Evolutionary conservation across 2,113 vertebrate genomes (phyloP).

Genomic region (Brachypodius melanocephalos): DNA sequence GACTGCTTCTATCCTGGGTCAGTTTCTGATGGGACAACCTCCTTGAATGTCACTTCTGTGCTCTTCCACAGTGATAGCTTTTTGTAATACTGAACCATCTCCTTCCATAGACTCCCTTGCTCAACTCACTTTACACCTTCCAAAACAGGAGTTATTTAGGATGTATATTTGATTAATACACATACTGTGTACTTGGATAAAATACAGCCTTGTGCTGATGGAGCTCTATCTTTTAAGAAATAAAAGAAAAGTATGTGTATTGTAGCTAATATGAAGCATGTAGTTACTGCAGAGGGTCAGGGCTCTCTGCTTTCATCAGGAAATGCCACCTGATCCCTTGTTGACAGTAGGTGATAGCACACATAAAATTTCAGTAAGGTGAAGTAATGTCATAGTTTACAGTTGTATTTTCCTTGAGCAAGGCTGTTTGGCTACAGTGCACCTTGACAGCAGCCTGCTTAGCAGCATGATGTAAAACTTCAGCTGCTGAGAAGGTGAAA

Average conservation of each 20-base stretch:
- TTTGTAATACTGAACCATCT: neutral
- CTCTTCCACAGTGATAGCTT: neutral
- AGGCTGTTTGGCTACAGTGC: neutral
- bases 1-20: neutral
- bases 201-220: neutral
- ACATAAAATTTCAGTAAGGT: constrained; percentile 5
- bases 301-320: neutral
- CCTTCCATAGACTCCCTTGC: neutral
- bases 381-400: neutral
- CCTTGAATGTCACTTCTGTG: neutral
- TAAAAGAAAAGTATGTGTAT: neutral
- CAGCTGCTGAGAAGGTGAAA: neutral
- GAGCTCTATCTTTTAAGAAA: neutral
- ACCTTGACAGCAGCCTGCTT: neutral
- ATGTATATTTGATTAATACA: neutral
- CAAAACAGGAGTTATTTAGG: neutral
- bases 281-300: neutral
- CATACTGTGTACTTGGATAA: neutral
- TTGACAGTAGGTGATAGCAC: neutral
- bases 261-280: neutral
- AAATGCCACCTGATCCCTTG: neutral
- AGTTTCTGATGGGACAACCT: neutral
- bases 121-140: neutral
- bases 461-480: neutral
- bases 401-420: constrained; percentile 31